phyloP scores from a whole-genome alignment of 2,888 invertebrate genomes.

The Lacanobia oleracea region DNA sequence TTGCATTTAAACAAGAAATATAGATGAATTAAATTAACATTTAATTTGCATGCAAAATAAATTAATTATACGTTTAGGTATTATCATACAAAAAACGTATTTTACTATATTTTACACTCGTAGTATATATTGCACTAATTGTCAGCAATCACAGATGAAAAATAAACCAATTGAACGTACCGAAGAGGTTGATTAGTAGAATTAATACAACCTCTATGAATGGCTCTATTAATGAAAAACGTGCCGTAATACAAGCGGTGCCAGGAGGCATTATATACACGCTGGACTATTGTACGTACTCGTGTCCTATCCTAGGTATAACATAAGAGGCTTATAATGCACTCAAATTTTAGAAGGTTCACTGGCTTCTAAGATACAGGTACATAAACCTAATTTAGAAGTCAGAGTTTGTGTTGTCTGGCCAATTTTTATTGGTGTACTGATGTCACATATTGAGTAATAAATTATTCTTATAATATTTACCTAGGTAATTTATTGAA shows the following conservation, averaged over 20 bases:
- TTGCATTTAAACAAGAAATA: conserved; percentile 16
- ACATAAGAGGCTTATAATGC: too few species aligned
- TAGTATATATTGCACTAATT: conserved; percentile 1
- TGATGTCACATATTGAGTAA: too few species aligned
- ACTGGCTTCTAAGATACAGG: too few species aligned
- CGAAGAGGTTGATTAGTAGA: conserved; percentile 48
- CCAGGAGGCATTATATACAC: background rate
- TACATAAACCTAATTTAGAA: too few species aligned
- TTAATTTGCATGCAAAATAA: conserved; percentile 1
- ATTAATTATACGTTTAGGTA: background rate
- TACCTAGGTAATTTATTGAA: background rate
- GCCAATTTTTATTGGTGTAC: too few species aligned
- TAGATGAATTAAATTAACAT: conserved; percentile 5
- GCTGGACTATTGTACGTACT: too few species aligned
- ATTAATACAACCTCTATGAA: conserved; percentile 56
- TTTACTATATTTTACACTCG: background rate
- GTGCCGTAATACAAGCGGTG: conserved; percentile 23
- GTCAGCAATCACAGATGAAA: conserved; percentile 25
- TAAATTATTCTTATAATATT: too few species aligned
- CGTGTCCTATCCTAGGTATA: too few species aligned
- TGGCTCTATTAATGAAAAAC: conserved; percentile 26
- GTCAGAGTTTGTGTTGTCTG: too few species aligned
- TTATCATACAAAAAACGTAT: too few species aligned
- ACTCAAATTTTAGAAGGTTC: too few species aligned
- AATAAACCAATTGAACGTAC: conserved; percentile 61